Percentiles rank a stretch among this genome's conserved stretches.
These are phyloP conservation scores for Zoanthus solanderi DNA, from an alignment of 92 coral and sea anemone species.

Conservation along the genomic window DNA sequence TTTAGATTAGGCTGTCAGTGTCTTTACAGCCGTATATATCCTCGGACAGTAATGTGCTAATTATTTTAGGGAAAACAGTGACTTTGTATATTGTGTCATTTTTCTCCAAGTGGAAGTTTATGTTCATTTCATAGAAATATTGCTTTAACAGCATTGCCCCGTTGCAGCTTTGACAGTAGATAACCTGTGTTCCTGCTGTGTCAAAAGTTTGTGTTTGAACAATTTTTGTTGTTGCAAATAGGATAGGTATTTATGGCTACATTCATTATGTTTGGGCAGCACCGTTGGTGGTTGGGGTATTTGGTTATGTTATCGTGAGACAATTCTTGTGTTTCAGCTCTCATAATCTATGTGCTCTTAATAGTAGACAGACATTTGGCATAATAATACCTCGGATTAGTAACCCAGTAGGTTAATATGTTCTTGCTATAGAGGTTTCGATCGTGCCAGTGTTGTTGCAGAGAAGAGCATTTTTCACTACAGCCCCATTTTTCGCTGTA, in stretches of 20 bases:
- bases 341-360: slow-evolving; percentile 42
- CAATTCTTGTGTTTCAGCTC: slow-evolving; percentile 42
- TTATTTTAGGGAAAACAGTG: slow-evolving; percentile 61
- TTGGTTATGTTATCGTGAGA: slow-evolving; percentile 50
- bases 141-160: slow-evolving; percentile 59
- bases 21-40: slow-evolving; percentile 53
- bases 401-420: slow-evolving; percentile 36
- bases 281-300: slow-evolving; percentile 7
- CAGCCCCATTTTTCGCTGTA: slow-evolving; percentile 57
- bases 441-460: slow-evolving; percentile 49
- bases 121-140: slow-evolving; percentile 58
- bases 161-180: slow-evolving; percentile 63
- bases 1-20: slow-evolving; percentile 56
- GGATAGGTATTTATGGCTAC: slow-evolving; percentile 45
- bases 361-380: slow-evolving; percentile 52
- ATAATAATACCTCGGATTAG: slow-evolving; percentile 49
- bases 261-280: slow-evolving; percentile 56
- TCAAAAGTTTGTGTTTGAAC: slow-evolving; percentile 49
- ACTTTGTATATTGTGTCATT: slow-evolving; percentile 45
- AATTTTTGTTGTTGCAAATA: slow-evolving; percentile 55
- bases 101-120: slow-evolving; percentile 54
- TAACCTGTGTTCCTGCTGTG: slow-evolving; percentile 48
- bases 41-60: slow-evolving; percentile 51
- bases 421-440: slow-evolving; percentile 52
- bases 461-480: slow-evolving; percentile 40